These are phyloP conservation scores for Chunga burmeisteri DNA, from an alignment of 2,113 vertebrate genomes.

Conservation along the genomic window DNA sequence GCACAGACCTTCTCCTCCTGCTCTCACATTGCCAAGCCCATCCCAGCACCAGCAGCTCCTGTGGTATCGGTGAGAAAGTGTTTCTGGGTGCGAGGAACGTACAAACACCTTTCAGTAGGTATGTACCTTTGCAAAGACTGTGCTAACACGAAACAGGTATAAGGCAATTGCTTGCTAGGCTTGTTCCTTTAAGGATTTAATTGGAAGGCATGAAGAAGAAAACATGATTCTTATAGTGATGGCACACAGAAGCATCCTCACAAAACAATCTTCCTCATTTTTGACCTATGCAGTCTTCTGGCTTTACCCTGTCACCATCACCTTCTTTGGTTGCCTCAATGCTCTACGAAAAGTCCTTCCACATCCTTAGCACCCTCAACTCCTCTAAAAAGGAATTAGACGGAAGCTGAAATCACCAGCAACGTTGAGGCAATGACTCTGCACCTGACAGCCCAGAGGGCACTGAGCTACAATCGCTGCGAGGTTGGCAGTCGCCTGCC, in stretches of 20 bases:
- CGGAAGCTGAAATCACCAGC: not conserved
- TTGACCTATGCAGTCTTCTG: not conserved
- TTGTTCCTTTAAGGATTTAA: not conserved
- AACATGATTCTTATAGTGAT: rapidly evolving
- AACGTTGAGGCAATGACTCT: not conserved
- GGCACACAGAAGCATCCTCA: not conserved
- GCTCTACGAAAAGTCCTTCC: not conserved
- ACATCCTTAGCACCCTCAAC: not conserved
- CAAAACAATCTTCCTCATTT: not conserved
- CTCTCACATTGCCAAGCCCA: not conserved
- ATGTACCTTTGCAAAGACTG: not conserved
- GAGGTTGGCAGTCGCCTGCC: not conserved
- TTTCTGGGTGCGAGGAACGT: not conserved
- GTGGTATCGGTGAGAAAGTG: rapidly evolving
- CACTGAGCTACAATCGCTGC: not conserved
- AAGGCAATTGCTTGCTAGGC: not conserved
- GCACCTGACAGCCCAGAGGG: not conserved
- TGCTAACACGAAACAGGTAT: not conserved
- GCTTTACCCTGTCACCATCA: not conserved
- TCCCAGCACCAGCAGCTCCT: not conserved
- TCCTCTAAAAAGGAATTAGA: not conserved
- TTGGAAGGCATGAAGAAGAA: not conserved
- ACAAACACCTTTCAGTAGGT: not conserved
- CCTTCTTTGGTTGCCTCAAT: not conserved
- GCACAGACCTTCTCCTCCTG: not conserved